Conservation (phyloP, 2,797 vertebrate genomes). For the Sebastes hubbsi region DNA sequence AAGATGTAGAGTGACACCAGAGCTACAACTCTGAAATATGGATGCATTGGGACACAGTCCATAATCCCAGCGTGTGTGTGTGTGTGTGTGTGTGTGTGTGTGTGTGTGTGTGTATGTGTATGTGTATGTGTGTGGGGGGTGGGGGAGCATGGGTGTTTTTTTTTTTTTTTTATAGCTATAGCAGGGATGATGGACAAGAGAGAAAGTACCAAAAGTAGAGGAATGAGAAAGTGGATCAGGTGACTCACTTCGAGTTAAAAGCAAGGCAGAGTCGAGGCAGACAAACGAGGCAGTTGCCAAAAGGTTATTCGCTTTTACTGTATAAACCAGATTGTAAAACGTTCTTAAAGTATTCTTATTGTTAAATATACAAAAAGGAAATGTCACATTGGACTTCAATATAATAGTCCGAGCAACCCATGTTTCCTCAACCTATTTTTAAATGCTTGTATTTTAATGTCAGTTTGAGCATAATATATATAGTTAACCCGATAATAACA, state of each 20-base stretch:
- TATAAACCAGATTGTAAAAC: background rate
- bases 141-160: slow-evolving; percentile 10
- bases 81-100: background rate
- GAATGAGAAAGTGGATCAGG: slow-evolving; percentile 43
- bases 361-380: slow-evolving; percentile 26
- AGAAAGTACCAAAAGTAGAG: slow-evolving; percentile 34
- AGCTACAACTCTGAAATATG: slow-evolving; percentile 82
- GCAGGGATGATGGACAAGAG: slow-evolving; percentile 54
- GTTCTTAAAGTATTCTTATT: background rate
- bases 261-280: background rate
- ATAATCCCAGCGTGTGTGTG: slow-evolving; percentile 61
- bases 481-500: too few species aligned
- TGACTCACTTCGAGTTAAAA: slow-evolving; percentile 55
- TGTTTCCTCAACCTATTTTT: background rate
- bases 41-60: slow-evolving; percentile 73
- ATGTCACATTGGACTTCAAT: background rate
- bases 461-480: background rate
- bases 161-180: slow-evolving; percentile 24
- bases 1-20: slow-evolving; percentile 78
- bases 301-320: slow-evolving; percentile 23
- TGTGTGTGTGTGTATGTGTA: background rate
- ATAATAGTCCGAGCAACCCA: background rate
- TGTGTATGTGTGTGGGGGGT: background rate
- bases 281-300: background rate
- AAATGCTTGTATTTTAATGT: slow-evolving; percentile 1